Evolutionary conservation across 1,140 invertebrate genomes (phyloP).

Genomic region (Hetaerina americana): DNA sequence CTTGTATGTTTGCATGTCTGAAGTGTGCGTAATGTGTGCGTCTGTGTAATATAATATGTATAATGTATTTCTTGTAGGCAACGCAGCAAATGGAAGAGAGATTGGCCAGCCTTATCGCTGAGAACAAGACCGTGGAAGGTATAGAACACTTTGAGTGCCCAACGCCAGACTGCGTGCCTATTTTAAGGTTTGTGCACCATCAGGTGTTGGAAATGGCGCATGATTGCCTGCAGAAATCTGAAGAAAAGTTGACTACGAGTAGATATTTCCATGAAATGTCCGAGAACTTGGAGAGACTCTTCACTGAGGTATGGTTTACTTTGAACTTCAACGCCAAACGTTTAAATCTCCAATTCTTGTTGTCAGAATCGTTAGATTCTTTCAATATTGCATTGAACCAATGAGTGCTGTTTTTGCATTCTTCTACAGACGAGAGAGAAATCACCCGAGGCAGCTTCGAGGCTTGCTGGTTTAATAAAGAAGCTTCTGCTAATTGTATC

Average conservation of each 20-base stretch:
- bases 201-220: slow-evolving; percentile 91
- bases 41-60: neutral
- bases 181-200: slow-evolving; percentile 85
- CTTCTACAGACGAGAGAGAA: slow-evolving; percentile 71
- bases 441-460: slow-evolving; percentile 72
- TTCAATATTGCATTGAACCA: slow-evolving; percentile 6
- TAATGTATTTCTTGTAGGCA: slow-evolving; percentile 43
- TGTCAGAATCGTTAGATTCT: too few species aligned
- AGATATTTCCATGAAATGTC: slow-evolving; percentile 95
- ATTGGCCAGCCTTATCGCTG: slow-evolving; percentile 64
- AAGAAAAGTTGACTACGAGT: slow-evolving; percentile 85
- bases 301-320: slow-evolving; percentile 54
- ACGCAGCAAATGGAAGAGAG: slow-evolving; percentile 93
- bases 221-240: slow-evolving; percentile 87
- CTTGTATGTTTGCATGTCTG: neutral
- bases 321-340: slow-evolving; percentile 5
- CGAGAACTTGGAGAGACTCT: slow-evolving; percentile 82
- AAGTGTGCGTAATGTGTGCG: neutral
- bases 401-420: slow-evolving; percentile 10
- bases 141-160: slow-evolving; percentile 37
- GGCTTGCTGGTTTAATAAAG: slow-evolving; percentile 73
- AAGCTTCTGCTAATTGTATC: slow-evolving; percentile 91
- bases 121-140: slow-evolving; percentile 49
- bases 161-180: slow-evolving; percentile 65
- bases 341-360: too few species aligned